These are phyloP conservation scores for Rhabdomys dilectus DNA, from an alignment of 2,113 vertebrate genomes.

Conservation along the genomic window DNA sequence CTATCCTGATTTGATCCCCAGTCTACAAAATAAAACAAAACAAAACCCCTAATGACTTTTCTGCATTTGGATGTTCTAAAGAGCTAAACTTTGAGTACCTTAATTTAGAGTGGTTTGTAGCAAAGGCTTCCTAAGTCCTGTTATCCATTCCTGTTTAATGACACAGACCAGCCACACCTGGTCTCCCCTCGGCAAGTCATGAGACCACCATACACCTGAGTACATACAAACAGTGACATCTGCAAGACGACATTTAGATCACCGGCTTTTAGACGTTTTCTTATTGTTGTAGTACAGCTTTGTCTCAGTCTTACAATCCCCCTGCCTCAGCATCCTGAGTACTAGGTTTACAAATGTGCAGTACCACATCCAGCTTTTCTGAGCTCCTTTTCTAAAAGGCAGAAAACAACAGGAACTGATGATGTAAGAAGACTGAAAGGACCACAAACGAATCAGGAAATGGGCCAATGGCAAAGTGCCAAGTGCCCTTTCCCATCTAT, in stretches of 20 bases:
- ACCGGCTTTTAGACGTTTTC: neutral
- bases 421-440: neutral
- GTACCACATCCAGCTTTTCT: neutral
- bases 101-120: neutral
- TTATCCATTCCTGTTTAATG: rapidly evolving
- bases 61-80: constrained; percentile 34
- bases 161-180: rapidly evolving
- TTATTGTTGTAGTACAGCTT: neutral
- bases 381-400: constrained; percentile 22
- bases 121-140: neutral
- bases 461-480: constrained; percentile 33
- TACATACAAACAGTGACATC: rapidly evolving
- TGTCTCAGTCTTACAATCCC: neutral
- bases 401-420: constrained; percentile 63
- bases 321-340: neutral
- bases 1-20: neutral
- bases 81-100: constrained; percentile 12
- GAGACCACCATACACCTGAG: rapidly evolving
- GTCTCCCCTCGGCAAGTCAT: too few relatives aligned
- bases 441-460: constrained; percentile 17
- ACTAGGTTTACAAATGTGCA: neutral
- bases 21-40: neutral
- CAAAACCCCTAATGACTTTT: neutral
- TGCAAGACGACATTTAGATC: neutral
- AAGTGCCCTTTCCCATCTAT: constrained; percentile 21